Conservation (phyloP, 2,797 vertebrate species). For the Rousettus madagascariensis region DNA sequence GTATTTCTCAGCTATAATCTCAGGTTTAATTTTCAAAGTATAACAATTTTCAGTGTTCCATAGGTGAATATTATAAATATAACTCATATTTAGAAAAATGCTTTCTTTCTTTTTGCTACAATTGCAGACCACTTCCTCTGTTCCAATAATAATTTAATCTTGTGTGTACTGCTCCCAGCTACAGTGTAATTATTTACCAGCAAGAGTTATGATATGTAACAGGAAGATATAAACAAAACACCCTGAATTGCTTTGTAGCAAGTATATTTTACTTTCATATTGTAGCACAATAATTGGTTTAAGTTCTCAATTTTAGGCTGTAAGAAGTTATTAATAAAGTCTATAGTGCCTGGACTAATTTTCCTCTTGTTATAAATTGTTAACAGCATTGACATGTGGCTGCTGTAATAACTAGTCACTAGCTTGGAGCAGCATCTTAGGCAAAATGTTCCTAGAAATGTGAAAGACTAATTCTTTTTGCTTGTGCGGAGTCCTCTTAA, state of each 20-base stretch:
- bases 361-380: slow-evolving; percentile 50
- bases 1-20: not conserved
- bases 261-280: slow-evolving; percentile 45
- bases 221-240: slow-evolving; percentile 60
- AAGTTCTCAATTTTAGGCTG: slow-evolving; percentile 47
- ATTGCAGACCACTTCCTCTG: not conserved
- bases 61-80: slow-evolving; percentile 22
- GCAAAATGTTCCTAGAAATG: slow-evolving; percentile 47
- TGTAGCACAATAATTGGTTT: slow-evolving; percentile 38
- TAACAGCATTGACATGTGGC: not conserved
- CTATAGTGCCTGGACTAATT: not conserved
- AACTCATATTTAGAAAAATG: slow-evolving; percentile 49
- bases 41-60: slow-evolving; percentile 28
- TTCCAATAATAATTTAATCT: slow-evolving; percentile 42
- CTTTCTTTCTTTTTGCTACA: slow-evolving; percentile 20
- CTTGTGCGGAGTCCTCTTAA: not conserved
- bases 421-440: slow-evolving; percentile 46
- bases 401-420: slow-evolving; percentile 31
- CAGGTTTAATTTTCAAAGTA: slow-evolving; percentile 53
- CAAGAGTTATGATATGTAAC: slow-evolving; percentile 48
- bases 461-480: slow-evolving; percentile 15
- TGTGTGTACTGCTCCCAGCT: slow-evolving; percentile 27
- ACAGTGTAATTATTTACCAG: slow-evolving; percentile 58
- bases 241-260: not conserved
- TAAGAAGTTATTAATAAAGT: slow-evolving; percentile 59